Evolutionary conservation across 2,113 vertebrate genomes (phyloP), one percentile per base, ranked within the genome.

Genomic region (Ovis canadensis): DNA sequence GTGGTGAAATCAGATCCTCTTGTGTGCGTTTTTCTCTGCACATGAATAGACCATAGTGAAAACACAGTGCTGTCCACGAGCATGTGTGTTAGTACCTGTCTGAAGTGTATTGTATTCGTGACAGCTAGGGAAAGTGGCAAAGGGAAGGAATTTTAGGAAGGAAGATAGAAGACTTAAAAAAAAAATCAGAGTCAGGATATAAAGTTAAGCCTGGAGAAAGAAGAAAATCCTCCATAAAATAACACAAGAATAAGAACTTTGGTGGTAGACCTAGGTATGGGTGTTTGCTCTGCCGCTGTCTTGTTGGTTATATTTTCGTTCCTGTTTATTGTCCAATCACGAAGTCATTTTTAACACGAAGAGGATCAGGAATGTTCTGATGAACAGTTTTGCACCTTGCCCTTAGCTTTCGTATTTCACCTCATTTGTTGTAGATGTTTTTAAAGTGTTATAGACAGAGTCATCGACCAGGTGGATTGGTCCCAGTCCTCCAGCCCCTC

Each of bases 251-350:
- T 16, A 36, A 13, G 1, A 3, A 4, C 29, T 80, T 85, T 16
- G 12, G 14, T 27, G 8, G 77, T 31, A n/a, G 9, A 33, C 40
- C 14, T 67, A 1, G 11, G 11, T 21, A 7, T 3, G 10, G 13
- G 3, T 7, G 5, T 25, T 80, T 10, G 29, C 31, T 81, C 45
- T 52, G 45, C 16, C 19, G 16, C 31, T 50, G 25, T 43, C 10
- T 43, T 33, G 5, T 10, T 8, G 6, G 85, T 48, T 84, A 43
- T 19, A 6, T 25, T 57, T 57, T 36, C 16, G 2, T 52, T 25
- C 6, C 0, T 50, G 33, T 77, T 74, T 25, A 19, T 48, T 40
- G 6, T 8, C 12, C 19, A 2, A 5, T 29, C 1, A 6, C 43
- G 27, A 83, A 48, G 10, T 54, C n/a, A 16, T 60, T 45, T 86